Percentiles rank a stretch among this genome's conserved stretches.
These are phyloP conservation scores for Catocala nupta DNA, from an alignment of 2,888 invertebrate genomes.

Conservation along the genomic window DNA sequence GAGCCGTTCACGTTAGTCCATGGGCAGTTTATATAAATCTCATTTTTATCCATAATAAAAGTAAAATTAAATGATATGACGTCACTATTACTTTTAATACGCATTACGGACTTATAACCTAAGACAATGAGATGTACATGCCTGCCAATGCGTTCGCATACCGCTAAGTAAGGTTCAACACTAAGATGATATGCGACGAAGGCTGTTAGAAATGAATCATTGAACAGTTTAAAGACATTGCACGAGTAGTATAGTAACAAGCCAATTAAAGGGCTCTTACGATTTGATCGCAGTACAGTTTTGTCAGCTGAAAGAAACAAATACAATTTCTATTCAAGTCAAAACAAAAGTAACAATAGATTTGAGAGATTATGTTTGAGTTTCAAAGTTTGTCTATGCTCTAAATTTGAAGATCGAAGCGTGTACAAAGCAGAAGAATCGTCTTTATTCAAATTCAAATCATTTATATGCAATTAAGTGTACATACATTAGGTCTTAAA, in stretches of 20 bases:
- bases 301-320: constrained; percentile 84
- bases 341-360: constrained; percentile 33
- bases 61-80: too few species aligned
- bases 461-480: too few species aligned
- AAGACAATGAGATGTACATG: too few species aligned
- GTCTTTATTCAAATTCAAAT: too few species aligned
- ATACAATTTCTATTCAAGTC: constrained; percentile 56
- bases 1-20: not conserved
- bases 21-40: not conserved
- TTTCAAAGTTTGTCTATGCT: too few species aligned
- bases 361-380: not conserved
- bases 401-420: too few species aligned
- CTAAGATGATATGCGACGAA: constrained; percentile 28
- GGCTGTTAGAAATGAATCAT: constrained; percentile 54
- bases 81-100: too few species aligned
- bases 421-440: too few species aligned
- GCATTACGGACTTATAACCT: too few species aligned
- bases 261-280: constrained; percentile 77
- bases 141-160: not conserved
- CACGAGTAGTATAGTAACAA: constrained; percentile 40
- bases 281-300: constrained; percentile 84
- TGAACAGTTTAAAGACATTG: constrained; percentile 54
- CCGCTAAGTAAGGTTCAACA: constrained; percentile 3
- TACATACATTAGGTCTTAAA: too few species aligned
- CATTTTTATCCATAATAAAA: too few species aligned